These are phyloP conservation scores for Catocala fraxini DNA, from an alignment of 2,888 invertebrate genomes.

Conservation along the genomic window DNA sequence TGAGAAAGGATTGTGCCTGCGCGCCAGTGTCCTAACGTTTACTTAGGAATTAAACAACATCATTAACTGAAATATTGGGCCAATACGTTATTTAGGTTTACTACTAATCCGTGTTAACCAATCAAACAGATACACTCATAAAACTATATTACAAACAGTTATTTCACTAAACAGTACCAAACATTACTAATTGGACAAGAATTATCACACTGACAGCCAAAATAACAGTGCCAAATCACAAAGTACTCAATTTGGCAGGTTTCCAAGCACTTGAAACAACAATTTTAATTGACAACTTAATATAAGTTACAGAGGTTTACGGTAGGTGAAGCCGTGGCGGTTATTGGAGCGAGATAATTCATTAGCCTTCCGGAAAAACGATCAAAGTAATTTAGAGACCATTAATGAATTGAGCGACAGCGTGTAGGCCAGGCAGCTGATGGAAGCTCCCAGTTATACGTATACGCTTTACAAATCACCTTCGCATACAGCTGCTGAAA, in stretches of 20 bases:
- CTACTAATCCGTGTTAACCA: too few relatives aligned
- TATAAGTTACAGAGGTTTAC: constrained; percentile 54
- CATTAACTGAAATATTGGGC: too few relatives aligned
- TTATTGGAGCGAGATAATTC: constrained; percentile 81
- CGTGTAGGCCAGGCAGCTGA: constrained; percentile 43
- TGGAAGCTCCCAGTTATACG: constrained; percentile 15
- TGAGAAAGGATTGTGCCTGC: too few relatives aligned
- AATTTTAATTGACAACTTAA: constrained; percentile 61
- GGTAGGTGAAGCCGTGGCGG: constrained; percentile 62
- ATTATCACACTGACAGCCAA: constrained; percentile 5
- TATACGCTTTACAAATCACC: constrained; percentile 2
- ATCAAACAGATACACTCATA: too few relatives aligned
- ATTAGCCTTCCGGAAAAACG: constrained; percentile 84
- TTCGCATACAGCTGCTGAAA: neutral
- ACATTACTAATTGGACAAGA: neutral
- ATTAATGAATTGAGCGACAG: constrained; percentile 67
- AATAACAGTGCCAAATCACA: constrained; percentile 15
- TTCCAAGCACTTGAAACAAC: constrained; percentile 25
- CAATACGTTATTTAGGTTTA: too few relatives aligned
- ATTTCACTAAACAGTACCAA: neutral
- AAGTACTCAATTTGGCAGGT: constrained; percentile 28
- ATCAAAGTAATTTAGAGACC: constrained; percentile 83
- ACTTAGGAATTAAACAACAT: too few relatives aligned
- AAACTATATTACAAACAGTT: too few relatives aligned
- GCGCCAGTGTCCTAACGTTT: too few relatives aligned